Base-by-base conservation (phyloP, 2,888 invertebrate genomes). In the Therioaphis trifolii region DNA sequence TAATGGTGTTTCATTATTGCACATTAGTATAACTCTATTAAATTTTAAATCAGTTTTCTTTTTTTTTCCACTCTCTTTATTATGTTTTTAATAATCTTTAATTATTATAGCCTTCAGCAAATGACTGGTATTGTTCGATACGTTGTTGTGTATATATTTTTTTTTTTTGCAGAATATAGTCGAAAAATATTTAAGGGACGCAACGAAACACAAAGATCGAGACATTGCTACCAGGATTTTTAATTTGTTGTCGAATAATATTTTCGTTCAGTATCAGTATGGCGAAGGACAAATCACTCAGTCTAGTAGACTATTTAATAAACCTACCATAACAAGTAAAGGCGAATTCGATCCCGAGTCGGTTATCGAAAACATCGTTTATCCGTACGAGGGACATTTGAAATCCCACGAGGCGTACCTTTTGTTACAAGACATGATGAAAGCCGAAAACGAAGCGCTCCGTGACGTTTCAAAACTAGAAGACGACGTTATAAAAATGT, bases 181-280 rank as follows among this genome's bases (percentile, higher is more conserved):
- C 35, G 82, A 82, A 35, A 82, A 74, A 15, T 82, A 74, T 74
- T 63, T 74, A 52, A 82, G 82, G 40, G 63, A 82, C n/a, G 27
- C 63, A 35, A 52, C 82, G 1, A 72, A 72, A 66, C 82, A 72
- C 12, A 82, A 82, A 40, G 86, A 86, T 18, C 89, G 91, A 5
- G 93, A 95, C 86, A 90, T 95, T 21, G 93, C 93, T 84, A 89
- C 90, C 84, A 91, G 92, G 74, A 92, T 91, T 68, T 95, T 94
- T 87, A 89, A 91, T 82, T 89, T 93, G 0, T 88, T 89, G 11
- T 91, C 92, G 0, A 91, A 92, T 66, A 91, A 91, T 52, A 93
- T 93, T 76, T 90, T 90, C 55, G 87, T 94, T 7, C 89, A 91
- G 58, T 93, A 91, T 87, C 93, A 94, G 86, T 93, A 93, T 86